Base-by-base conservation (phyloP, 2,113 vertebrate species). In the Desmodus rotundus region DNA sequence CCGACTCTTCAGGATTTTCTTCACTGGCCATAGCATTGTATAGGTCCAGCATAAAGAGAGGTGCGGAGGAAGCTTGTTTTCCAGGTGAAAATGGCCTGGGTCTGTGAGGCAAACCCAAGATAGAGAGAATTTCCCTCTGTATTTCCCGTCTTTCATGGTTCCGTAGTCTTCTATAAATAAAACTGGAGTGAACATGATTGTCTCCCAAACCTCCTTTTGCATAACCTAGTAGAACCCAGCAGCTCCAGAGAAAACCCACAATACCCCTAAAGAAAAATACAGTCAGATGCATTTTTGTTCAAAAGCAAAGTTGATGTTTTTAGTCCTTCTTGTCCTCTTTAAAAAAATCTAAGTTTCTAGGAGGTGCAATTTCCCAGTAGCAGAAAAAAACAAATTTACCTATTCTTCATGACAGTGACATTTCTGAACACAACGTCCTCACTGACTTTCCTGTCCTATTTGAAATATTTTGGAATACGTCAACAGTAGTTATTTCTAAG, bases 11-110 rank as follows among this genome's bases (percentile, higher is more conserved):
- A 1, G 98, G 92, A 82, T 99, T 99, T 89, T 99, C 99, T 98
- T 99, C 99, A 92, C 98, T 99, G 96, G 99, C 98, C 99, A 99
- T 99, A 91, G 99, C 99, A 97, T 99, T 99, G 98, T 99, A 99
- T 36, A 99, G 99, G 98, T 99, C 99, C 98, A 99, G 98, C 99
- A 99, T 99, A 98, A 99, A 99, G n/a, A 99, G 99, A 65, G 99
- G 99, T 56, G 99, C 99, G 45, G 99, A 99, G 84, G 99, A 99
- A 56, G 99, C 99, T 98, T 99, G 99, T 61, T 99, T 99, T 93
- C 99, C 99, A 96, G 99, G 99, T 97, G 99, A 99, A 98, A 99
- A 99, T 85, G 99, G 99, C 98, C 99, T 99, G 96, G 99, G 99
- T 96, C 99, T 99, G 98, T 99, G 99, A 95, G 99, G 99, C 93